phyloP scores from a whole-genome alignment of 2,888 invertebrate species.

The Pristionchus japonicus region DNA sequence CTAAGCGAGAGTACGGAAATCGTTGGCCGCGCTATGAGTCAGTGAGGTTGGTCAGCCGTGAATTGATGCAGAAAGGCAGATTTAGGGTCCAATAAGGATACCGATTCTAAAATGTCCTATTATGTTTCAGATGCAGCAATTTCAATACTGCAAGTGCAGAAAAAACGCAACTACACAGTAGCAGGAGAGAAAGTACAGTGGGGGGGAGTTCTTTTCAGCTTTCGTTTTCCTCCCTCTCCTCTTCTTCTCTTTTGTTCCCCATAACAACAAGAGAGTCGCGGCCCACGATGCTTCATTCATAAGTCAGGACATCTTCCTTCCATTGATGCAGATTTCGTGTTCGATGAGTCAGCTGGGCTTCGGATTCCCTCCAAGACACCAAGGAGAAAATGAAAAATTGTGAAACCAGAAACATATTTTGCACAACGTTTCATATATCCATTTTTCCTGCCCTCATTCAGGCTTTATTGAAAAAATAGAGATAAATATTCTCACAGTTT shows the following conservation, averaged over 20 bases:
- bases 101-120: background rate
- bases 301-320: too few relatives aligned
- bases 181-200: background rate
- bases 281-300: conserved; percentile 31
- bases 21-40: background rate
- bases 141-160: background rate
- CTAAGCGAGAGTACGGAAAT: background rate
- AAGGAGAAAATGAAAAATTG: too few relatives aligned
- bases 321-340: background rate
- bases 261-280: conserved; percentile 30
- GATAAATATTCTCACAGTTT: too few relatives aligned
- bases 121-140: background rate
- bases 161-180: background rate
- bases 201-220: conserved; percentile 4
- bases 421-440: too few relatives aligned
- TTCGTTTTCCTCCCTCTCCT: background rate
- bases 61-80: background rate
- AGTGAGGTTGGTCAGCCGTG: background rate
- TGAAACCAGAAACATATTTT: too few relatives aligned
- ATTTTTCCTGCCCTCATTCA: too few relatives aligned
- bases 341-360: background rate
- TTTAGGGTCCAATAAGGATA: background rate
- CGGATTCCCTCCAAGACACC: too few relatives aligned
- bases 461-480: too few relatives aligned
- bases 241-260: conserved; percentile 18